A percentile compares a stretch with the other conserved stretches of the same genome.
Evolutionary conservation across 2,888 invertebrate species (phyloP).

Genomic region (Eristalis pertinax): DNA sequence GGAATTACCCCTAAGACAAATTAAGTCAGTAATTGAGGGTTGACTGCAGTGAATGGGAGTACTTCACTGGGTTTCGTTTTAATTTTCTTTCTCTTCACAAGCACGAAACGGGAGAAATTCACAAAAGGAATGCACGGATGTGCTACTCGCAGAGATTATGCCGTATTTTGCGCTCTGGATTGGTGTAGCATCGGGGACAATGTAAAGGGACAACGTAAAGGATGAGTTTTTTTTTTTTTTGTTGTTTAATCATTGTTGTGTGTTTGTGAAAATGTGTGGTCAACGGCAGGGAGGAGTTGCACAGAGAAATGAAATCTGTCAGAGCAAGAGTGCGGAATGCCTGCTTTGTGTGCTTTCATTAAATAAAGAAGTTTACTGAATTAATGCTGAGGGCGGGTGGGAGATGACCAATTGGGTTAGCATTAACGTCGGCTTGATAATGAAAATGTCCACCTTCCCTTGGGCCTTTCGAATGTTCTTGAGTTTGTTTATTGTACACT

Average conservation of each 20-base stretch:
- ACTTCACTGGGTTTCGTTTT: no score
- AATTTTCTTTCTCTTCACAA: no score
- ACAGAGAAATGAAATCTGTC: background rate
- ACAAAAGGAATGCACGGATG: background rate
- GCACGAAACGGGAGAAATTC: no score
- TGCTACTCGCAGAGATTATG: background rate
- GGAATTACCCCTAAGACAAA: background rate
- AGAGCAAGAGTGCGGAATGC: no score
- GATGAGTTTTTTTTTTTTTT: background rate
- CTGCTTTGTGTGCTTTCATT: no score
- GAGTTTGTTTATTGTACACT: no score
- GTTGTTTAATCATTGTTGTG: background rate
- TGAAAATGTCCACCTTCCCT: background rate
- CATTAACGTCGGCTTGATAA: background rate
- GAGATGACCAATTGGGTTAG: background rate
- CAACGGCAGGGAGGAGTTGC: background rate
- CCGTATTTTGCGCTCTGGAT: background rate
- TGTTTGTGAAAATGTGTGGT: background rate
- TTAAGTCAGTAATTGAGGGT: background rate
- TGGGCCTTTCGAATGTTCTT: no score
- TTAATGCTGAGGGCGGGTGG: background rate
- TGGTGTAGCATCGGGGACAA: background rate
- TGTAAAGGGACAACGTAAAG: background rate
- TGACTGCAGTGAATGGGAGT: background rate
- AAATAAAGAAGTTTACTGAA: no score